Base-by-base conservation (phyloP, 2,113 vertebrate genomes). In the Equus quagga region DNA sequence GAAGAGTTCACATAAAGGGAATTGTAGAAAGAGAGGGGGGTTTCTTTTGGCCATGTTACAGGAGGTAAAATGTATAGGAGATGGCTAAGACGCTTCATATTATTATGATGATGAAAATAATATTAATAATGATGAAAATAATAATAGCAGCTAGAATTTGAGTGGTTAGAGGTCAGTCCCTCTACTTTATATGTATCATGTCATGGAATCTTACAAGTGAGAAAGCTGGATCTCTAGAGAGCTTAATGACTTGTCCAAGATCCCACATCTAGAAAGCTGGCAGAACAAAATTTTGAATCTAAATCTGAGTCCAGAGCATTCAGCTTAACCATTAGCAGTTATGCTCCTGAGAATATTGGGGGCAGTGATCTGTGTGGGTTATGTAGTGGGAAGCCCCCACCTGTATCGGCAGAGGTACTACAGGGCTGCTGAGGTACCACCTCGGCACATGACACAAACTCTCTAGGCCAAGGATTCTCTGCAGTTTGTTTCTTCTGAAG, bases 401-500 rank as follows among this genome's bases (percentile, higher is more conserved):
- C 21, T 19, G 54, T 78, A 4, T 64, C 75, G 51, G 83, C 51
- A 90, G 44, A 92, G 15, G 44, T 64, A 15, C 46, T 26, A 5
- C 8, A 70, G 51, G 44, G 11, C 1, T 64, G 26, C 54, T 56
- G 60, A 73, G 41, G 17, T 31, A 14, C 31, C 3, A 56, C 41
- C 10, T 82, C 0, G 1, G 41, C 67, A 33, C 83, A 56, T 15
- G 56, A 9, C 14, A 54, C 62, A 92, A 8, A 49, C 69, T 84
- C 44, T 65, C 28, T 69, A 51, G 54, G 17, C 41, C 80, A 65
- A 41, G 18, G 26, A 51, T 79, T 86, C 82, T 92, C 44, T 85
- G 36, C 6, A 70, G 8, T 92, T 70, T 89, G 56, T 90, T 80
- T 95, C 46, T 94, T 96, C 46, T 56, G 49, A 90, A 95, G 54